Conservation (phyloP, 1,140 invertebrate species). For the Arctopsyche grandis region DNA sequence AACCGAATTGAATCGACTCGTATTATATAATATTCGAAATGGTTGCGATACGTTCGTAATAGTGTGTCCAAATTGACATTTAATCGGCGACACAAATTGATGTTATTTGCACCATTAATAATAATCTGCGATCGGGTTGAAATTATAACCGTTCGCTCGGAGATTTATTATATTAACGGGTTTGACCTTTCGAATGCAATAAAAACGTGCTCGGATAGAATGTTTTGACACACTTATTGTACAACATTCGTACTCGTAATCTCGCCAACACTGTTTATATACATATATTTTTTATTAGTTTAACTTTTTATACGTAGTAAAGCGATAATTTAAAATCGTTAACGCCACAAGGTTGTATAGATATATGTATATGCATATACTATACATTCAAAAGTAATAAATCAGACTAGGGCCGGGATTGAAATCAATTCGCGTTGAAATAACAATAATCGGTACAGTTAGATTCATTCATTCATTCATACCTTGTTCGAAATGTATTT, state of each 20-base stretch:
- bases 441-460: no score
- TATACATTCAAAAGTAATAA: no score
- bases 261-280: background rate
- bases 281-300: background rate
- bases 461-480: no score
- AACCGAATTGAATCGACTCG: background rate
- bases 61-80: conserved; percentile 11
- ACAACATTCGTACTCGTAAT: conserved; percentile 11
- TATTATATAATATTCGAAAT: background rate
- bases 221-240: conserved; percentile 38
- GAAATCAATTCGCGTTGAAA: no score
- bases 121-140: conserved; percentile 24
- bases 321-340: conserved; percentile 17
- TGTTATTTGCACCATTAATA: conserved; percentile 34
- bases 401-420: no score
- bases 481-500: no score
- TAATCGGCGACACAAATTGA: conserved; percentile 34
- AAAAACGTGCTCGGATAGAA: conserved; percentile 33
- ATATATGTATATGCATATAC: background rate
- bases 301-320: background rate
- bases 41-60: background rate
- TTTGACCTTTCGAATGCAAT: conserved; percentile 31
- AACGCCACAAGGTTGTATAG: conserved; percentile 3
- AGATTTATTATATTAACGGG: conserved; percentile 29
- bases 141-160: conserved; percentile 24